Evolutionary conservation across 2,888 invertebrate genomes (phyloP).

Genomic region (Sphaeridia pumilis): DNA sequence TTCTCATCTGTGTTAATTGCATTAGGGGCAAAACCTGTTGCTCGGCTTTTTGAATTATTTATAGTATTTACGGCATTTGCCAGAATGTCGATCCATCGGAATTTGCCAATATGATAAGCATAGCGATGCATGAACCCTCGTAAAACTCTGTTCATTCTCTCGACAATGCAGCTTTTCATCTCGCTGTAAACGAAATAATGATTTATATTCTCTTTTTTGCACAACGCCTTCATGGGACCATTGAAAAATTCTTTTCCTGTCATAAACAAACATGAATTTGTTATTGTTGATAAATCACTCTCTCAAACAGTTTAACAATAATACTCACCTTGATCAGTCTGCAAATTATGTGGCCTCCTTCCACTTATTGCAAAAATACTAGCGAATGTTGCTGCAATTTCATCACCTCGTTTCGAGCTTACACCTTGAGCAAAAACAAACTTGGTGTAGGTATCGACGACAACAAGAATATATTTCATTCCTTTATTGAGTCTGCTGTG

Average conservation of each 20-base stretch:
- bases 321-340: background rate
- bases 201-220: background rate
- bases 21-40: background rate
- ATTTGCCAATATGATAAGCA: background rate
- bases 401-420: background rate
- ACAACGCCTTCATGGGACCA: background rate
- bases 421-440: background rate
- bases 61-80: background rate
- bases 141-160: background rate
- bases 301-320: background rate
- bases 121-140: background rate
- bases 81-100: background rate
- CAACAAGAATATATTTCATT: background rate
- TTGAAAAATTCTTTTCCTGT: constrained; percentile 1
- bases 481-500: background rate
- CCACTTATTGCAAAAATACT: background rate
- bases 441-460: background rate
- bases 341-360: background rate
- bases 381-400: background rate
- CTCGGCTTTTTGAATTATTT: background rate
- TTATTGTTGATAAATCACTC: background rate
- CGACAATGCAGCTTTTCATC: background rate
- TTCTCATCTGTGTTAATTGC: background rate
- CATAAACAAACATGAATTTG: background rate
- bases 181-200: background rate